A percentile compares a stretch with the other conserved stretches of the same genome.
These are phyloP conservation scores for Blastomussa wellsi DNA, from an alignment of 92 coral and sea anemone genomes.

Conservation along the genomic window DNA sequence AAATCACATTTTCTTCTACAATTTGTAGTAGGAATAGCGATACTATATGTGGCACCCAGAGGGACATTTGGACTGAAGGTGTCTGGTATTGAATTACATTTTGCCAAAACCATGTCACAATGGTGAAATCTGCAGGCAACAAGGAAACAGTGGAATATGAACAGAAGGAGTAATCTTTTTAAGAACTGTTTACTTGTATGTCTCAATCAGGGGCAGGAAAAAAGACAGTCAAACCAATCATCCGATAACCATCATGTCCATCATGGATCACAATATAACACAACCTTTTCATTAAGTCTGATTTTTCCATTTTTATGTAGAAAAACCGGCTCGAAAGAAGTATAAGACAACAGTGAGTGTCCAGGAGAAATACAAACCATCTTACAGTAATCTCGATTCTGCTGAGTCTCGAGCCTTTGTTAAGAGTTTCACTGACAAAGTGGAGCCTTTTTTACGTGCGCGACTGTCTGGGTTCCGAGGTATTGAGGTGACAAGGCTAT, in stretches of 20 bases:
- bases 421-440: neutral
- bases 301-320: neutral
- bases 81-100: neutral
- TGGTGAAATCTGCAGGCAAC: neutral
- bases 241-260: too few relatives aligned
- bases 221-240: too few relatives aligned
- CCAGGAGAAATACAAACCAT: neutral
- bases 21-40: neutral
- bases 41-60: neutral
- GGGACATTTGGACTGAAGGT: neutral
- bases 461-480: neutral
- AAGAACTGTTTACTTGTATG: neutral
- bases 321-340: neutral
- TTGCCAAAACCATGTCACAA: slow-evolving; percentile 4
- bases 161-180: neutral
- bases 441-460: neutral
- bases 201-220: neutral
- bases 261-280: neutral
- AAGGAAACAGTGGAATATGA: neutral
- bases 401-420: neutral
- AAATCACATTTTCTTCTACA: neutral
- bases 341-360: neutral
- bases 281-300: neutral
- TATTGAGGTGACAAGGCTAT: neutral
- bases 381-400: slow-evolving; percentile 7